Evolutionary conservation across 2,797 vertebrate genomes (phyloP).

Genomic region (Premnoplex brunnescens): DNA sequence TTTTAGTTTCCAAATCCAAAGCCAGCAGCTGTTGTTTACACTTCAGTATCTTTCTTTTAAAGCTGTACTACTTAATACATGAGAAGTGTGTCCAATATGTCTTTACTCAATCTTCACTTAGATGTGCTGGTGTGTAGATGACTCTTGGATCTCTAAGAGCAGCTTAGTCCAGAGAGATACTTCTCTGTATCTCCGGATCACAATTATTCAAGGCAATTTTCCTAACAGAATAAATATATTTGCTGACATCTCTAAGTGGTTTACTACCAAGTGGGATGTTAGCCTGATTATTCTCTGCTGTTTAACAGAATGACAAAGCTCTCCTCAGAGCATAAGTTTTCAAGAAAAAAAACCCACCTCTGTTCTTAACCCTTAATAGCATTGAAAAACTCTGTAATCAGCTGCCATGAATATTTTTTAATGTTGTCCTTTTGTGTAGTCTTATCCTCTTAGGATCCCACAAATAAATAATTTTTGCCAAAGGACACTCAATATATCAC

Average conservation of each 20-base stretch:
- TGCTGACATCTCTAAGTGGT: conserved; percentile 41
- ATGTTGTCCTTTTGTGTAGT: not conserved
- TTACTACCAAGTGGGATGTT: conserved; percentile 29
- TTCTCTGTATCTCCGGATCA: conserved; percentile 3
- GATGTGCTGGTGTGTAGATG: not conserved
- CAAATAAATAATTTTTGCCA: not conserved
- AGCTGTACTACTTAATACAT: not conserved
- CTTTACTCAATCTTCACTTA: conserved; percentile 18
- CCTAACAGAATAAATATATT: conserved; percentile 33
- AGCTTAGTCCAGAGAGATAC: not conserved
- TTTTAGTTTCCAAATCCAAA: conserved; percentile 25
- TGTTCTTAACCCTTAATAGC: not conserved
- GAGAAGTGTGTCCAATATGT: not conserved
- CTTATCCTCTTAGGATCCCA: not conserved
- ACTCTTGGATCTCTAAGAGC: conserved; percentile 12
- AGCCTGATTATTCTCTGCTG: not conserved
- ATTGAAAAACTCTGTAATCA: not conserved
- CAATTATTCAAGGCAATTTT: conserved; percentile 33
- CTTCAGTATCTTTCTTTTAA: conserved; percentile 14
- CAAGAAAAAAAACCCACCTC: not conserved
- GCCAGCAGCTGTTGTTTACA: not conserved
- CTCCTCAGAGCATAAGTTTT: not conserved
- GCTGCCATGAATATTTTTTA: not conserved
- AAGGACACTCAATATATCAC: not conserved
- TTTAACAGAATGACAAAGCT: not conserved